These are phyloP conservation scores for Perca flavescens DNA, from an alignment of 2,113 vertebrate genomes.

Conservation along the genomic window DNA sequence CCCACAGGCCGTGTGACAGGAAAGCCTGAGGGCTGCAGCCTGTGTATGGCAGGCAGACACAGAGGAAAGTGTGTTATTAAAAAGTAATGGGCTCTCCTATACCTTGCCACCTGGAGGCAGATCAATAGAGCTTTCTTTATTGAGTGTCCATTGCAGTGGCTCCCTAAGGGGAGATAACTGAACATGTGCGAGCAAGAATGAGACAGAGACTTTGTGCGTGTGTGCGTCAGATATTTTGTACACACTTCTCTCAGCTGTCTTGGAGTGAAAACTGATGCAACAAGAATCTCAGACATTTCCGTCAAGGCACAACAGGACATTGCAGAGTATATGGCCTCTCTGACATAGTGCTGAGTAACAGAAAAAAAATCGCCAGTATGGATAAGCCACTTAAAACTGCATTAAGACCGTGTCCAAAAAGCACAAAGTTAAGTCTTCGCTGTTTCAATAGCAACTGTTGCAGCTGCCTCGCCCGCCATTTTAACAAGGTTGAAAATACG, in stretches of 20 bases:
- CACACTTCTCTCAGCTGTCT: conserved; percentile 50
- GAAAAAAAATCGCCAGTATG: neutral
- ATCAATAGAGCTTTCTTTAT: conserved; percentile 61
- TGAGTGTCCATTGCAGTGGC: conserved; percentile 47
- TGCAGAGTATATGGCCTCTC: conserved; percentile 14
- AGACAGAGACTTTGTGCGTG: conserved; percentile 5
- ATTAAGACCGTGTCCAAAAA: neutral
- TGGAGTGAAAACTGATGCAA: conserved; percentile 51
- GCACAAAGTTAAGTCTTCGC: no score
- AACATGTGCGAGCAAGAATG: conserved; percentile 1
- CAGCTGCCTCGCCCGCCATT: no score
- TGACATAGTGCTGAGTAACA: conserved; percentile 37
- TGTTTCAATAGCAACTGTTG: no score
- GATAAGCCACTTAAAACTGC: conserved; percentile 4
- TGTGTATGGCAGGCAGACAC: conserved; percentile 34
- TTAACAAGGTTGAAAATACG: no score
- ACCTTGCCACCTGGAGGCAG: conserved; percentile 45
- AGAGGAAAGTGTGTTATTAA: conserved; percentile 48
- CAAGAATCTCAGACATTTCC: conserved; percentile 51
- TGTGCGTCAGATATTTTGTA: neutral
- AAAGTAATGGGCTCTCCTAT: conserved; percentile 53
- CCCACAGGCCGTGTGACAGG: conserved; percentile 3
- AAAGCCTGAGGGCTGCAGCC: neutral
- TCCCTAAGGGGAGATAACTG: conserved; percentile 26
- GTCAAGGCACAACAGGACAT: conserved; percentile 15